phyloP scores from a whole-genome alignment of 30 jellyfish, hydroid and myxozoan genomes.

The Catostylus mosaicus region DNA sequence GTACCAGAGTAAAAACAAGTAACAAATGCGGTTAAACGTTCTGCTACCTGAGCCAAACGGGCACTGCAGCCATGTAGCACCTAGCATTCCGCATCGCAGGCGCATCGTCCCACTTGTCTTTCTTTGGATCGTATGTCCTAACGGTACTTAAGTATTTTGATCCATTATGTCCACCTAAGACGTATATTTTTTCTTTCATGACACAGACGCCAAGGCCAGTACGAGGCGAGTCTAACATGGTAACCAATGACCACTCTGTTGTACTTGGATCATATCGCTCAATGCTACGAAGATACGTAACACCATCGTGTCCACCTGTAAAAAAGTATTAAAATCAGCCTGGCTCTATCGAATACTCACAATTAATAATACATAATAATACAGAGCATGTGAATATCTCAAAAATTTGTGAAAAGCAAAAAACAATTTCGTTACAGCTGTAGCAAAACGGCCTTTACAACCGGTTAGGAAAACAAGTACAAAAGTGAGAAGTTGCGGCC shows the following conservation, averaged over 20 bases:
- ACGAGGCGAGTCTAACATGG: slow-evolving; percentile 89
- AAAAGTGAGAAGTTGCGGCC: too few relatives aligned
- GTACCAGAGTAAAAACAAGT: too few relatives aligned
- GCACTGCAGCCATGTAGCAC: slow-evolving; percentile 90
- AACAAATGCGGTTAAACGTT: too few relatives aligned
- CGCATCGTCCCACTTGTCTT: slow-evolving; percentile 76
- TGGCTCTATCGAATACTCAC: too few relatives aligned
- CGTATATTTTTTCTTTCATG: slow-evolving; percentile 66
- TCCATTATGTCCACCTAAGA: slow-evolving; percentile 96
- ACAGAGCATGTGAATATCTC: too few relatives aligned
- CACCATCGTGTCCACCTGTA: slow-evolving; percentile 99
- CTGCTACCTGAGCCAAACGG: slow-evolving; percentile 70
- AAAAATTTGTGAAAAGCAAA: too few relatives aligned
- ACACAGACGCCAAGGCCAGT: slow-evolving; percentile 93
- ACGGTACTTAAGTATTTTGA: slow-evolving; percentile 81
- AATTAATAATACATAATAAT: too few relatives aligned
- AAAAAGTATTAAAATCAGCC: too few relatives aligned
- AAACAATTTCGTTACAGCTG: too few relatives aligned
- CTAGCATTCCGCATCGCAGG: slow-evolving; percentile 79
- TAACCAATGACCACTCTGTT: slow-evolving; percentile 89
- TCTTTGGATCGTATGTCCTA: slow-evolving; percentile 70
- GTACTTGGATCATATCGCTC: slow-evolving; percentile 91
- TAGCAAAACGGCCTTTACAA: too few relatives aligned
- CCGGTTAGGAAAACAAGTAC: too few relatives aligned
- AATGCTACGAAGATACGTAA: slow-evolving; percentile 81